Evolutionary conservation across 1,140 invertebrate species (phyloP), one percentile per base, ranked within the genome.

Genomic region (Choristoneura fumiferana): DNA sequence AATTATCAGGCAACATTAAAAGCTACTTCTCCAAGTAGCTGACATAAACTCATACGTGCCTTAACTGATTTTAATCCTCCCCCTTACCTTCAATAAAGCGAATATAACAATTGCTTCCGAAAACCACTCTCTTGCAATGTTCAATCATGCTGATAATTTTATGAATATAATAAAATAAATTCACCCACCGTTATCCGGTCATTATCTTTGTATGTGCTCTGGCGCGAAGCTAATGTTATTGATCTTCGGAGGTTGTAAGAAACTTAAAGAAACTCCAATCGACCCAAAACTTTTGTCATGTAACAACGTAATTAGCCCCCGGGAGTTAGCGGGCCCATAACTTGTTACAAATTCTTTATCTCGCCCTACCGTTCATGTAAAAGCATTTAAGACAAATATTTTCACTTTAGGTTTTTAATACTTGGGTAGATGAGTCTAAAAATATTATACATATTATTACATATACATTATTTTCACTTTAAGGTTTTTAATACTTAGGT

Each of bases 281-380:
- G 65, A 73, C 71, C 69, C 69, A 73, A 78, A 81, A 81, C 67
- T 81, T 81, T 78, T 76, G 71, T 71, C 72, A 77, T 81, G 72
- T 73, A 71, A 76, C 73, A 76, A 73, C 71, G 73, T 81, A 78
- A 78, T 81, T 81, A 81, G 74, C 73, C 74, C 65, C 64, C 40
- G 49, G 67, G 71, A 78, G 63, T 73, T 77, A 63, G 63, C 60
- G 54, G 64, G 64, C 58, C 64, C 65, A 65, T 60, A 73, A 81
- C 69, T 78, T 72, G 66, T 70, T 71, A 65, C 69, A 71, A 81
- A 77, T 78, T 78, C 76, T 78, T 81, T 78, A 77, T 74, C 72
- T 73, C 69, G 69, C 67, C 63, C 68, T 63, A 66, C 59, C 60
- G 63, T 76, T 76, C 40, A 66, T 71, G 70, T 67, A 69, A 59